Conservation (phyloP, 2,113 vertebrate genomes). For the Plestiodon gilberti region DNA sequence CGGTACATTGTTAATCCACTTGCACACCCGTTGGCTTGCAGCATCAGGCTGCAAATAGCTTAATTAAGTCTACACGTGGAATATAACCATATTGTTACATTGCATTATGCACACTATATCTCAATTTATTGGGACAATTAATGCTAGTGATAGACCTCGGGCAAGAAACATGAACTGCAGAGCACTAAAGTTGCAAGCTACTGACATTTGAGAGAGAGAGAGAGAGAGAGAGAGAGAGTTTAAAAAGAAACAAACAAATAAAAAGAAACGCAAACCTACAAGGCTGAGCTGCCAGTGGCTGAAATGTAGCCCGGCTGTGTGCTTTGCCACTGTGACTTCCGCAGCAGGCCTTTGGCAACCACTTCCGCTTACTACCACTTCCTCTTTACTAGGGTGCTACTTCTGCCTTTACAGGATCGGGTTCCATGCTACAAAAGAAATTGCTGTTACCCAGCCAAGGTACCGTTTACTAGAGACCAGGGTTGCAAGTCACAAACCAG, state of each 20-base stretch:
- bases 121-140: constrained; percentile 86
- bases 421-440: neutral
- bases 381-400: neutral
- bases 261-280: neutral
- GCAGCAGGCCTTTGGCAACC: neutral
- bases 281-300: constrained; percentile 14
- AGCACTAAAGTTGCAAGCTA: constrained; percentile 62
- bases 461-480: neutral
- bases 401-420: neutral
- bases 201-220: constrained; percentile 51
- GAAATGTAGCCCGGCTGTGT: constrained; percentile 1
- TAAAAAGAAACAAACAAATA: neutral
- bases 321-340: neutral
- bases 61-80: constrained; percentile 87
- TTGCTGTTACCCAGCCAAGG: neutral
- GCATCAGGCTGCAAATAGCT: constrained; percentile 86
- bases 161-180: constrained; percentile 63
- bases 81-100: constrained; percentile 81
- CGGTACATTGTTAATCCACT: constrained; percentile 84
- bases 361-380: neutral
- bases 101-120: constrained; percentile 79
- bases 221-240: neutral
- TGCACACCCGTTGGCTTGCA: constrained; percentile 85
- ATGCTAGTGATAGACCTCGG: constrained; percentile 75
- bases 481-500: neutral